Base-by-base conservation (phyloP, 2,797 vertebrate genomes). In the Borostomias antarcticus region DNA sequence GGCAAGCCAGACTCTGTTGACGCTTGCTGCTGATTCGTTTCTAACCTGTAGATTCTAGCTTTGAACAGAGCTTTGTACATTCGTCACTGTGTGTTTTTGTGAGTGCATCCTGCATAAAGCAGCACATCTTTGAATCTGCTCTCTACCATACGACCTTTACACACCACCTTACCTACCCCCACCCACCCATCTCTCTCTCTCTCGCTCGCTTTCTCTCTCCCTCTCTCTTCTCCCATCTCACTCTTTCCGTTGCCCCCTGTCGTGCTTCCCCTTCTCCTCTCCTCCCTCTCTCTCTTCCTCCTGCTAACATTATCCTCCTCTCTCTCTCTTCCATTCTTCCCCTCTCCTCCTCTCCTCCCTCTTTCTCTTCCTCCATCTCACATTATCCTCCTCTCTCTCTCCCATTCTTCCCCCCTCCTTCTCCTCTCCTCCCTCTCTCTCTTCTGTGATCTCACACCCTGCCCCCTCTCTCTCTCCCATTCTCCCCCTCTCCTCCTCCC, bases 201-300 rank as follows among this genome's bases (percentile, higher is more conserved):
- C 7, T 56, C 13, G 0, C 53, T 26, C 5, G 26, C 15, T 32
- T 3, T 17, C 29, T 33, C 13, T 9, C 53, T 4, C 53, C 10
- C 29, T 30, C 6, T 56, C 15, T 10, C 32, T 19, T 2, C 10
- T 19, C 32, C n/a, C 13, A 3, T 21, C 10, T 50, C 47, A 8
- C 8, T 21, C 21, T 50, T 28, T 40, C 43, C 19, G 9, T 54
- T 51, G 37, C 48, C 47, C 58, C 15, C 56, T n/a, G 8, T 50
- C 29, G n/a, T n/a, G n/a, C n/a, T n/a, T 58, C 47, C 30, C 32
- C 33, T 64, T 37, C 33, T 58, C 7, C 28, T 37, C 35, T 61
- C 1, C 47, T 23, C 21, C n/a, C n/a, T 64, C 37, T 7, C 66
- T 25, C 5, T 17, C 2, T 6, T 69, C 50, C 33, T 33, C 30